Conservation (phyloP, 2,113 vertebrate genomes). For the Sylvilagus bachmani region DNA sequence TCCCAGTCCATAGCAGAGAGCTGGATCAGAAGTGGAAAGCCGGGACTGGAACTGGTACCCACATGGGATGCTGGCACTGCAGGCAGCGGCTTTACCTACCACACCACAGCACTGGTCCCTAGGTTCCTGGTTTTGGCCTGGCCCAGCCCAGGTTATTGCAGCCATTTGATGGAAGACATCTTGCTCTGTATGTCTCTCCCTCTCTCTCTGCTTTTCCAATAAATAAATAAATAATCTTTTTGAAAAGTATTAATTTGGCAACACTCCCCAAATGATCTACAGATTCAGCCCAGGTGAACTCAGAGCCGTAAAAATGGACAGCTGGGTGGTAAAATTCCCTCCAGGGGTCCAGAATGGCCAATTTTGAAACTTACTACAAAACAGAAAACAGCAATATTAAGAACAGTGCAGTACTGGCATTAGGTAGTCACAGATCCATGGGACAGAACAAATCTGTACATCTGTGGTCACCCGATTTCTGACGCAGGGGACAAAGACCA, state of each 20-base stretch:
- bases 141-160: no score
- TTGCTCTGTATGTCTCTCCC: no score
- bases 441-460: background rate
- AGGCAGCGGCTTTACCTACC: no score
- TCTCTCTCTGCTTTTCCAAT: no score
- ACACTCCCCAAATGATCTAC: background rate
- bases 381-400: background rate
- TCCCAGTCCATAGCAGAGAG: no score
- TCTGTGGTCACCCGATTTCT: background rate
- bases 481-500: background rate
- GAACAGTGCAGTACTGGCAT: background rate
- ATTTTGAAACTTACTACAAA: conserved; percentile 7
- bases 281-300: background rate
- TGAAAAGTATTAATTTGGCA: background rate
- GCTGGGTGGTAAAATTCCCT: background rate
- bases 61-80: no score
- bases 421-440: background rate
- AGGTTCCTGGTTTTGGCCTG: no score
- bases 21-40: no score
- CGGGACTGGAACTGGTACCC: no score
- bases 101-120: no score
- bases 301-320: conserved; percentile 1
- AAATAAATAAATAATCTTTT: no score
- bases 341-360: background rate
- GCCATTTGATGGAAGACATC: no score